phyloP scores from a whole-genome alignment of 2,113 vertebrate genomes.

The Calyptomena viridis region DNA sequence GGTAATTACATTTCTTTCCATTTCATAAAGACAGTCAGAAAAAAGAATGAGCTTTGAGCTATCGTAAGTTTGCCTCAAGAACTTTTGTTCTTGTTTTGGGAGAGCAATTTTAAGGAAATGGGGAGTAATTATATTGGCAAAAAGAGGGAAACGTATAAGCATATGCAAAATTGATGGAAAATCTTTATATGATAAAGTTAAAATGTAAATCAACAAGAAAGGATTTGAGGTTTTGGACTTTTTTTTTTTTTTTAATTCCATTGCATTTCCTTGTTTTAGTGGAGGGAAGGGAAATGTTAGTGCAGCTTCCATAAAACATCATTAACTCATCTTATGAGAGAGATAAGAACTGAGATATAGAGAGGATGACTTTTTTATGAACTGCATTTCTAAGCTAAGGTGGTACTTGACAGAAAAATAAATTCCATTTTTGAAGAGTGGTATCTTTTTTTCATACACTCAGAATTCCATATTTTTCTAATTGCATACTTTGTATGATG shows the following conservation, averaged over 20 bases:
- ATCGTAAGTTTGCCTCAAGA: not conserved
- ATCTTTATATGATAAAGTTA: not conserved
- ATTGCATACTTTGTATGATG: not conserved
- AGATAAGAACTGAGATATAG: not conserved
- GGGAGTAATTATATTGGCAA: not conserved
- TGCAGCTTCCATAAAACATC: not conserved
- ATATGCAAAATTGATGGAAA: not conserved
- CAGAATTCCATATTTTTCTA: not conserved
- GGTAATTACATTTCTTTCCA: not conserved
- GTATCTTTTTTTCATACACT: not conserved
- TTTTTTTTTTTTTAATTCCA: not conserved
- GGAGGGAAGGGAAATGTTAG: not conserved
- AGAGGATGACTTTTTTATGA: not conserved
- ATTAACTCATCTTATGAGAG: not conserved
- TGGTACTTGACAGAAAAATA: not conserved
- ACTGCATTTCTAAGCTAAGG: not conserved
- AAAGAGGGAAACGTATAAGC: not conserved
- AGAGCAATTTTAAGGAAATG: not conserved
- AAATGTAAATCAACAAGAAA: not conserved
- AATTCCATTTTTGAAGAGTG: not conserved
- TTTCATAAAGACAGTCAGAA: slow-evolving; percentile 1
- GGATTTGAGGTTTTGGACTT: rapidly evolving
- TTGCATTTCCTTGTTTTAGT: not conserved
- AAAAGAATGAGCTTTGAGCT: not conserved
- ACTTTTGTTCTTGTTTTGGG: not conserved